Conservation (phyloP, 2,797 vertebrate genomes). For the Glossophaga mutica region DNA sequence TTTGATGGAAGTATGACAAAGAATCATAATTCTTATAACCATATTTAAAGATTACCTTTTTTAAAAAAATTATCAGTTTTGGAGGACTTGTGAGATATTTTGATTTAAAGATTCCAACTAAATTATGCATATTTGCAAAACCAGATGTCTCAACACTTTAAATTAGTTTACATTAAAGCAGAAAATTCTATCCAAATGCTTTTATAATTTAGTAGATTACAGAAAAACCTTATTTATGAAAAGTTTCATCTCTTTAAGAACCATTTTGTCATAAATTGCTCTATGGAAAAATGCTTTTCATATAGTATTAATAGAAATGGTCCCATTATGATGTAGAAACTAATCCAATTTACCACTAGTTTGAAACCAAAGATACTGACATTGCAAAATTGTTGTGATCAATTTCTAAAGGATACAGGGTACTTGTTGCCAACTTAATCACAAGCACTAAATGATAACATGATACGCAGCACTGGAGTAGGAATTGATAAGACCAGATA, state of each 20-base stretch:
- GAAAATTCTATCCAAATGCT: slow-evolving; percentile 14
- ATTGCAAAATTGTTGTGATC: not conserved
- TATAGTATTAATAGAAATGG: not conserved
- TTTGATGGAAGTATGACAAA: not conserved
- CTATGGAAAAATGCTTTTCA: not conserved
- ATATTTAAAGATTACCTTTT: slow-evolving; percentile 18
- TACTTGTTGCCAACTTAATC: not conserved
- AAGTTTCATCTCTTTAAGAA: slow-evolving; percentile 20
- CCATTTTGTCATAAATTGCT: not conserved
- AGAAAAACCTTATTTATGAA: slow-evolving; percentile 28
- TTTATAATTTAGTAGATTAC: slow-evolving; percentile 13
- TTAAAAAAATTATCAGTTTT: not conserved
- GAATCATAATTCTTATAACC: slow-evolving; percentile 7
- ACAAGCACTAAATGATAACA: not conserved
- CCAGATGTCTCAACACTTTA: slow-evolving; percentile 12
- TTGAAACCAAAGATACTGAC: slow-evolving; percentile 14
- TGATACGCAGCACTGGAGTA: not conserved
- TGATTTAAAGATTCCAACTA: slow-evolving; percentile 26
- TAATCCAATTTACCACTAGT: not conserved
- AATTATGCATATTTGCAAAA: slow-evolving; percentile 34
- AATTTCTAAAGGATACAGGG: not conserved
- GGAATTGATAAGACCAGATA: not conserved
- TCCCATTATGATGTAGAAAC: not conserved
- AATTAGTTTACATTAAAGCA: not conserved
- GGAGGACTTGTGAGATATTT: not conserved